Evolutionary conservation across 2,797 vertebrate species (phyloP).

Genomic region (Hephaestus fuliginosus): DNA sequence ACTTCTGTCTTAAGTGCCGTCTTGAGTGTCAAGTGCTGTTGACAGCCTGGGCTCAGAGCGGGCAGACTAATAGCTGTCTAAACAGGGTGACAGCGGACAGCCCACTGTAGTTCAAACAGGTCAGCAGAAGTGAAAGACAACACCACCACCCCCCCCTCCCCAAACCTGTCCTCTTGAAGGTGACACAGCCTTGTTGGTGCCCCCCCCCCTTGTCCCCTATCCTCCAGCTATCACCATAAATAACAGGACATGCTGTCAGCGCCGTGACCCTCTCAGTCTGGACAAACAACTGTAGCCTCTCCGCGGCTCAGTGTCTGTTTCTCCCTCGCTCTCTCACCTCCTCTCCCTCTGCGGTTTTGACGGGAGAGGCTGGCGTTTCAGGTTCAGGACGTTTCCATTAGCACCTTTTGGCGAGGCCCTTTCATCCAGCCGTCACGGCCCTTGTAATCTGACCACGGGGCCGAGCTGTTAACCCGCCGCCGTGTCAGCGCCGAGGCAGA

Average conservation of each 20-base stretch:
- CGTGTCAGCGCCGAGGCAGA: constrained; percentile 48
- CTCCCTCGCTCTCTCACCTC: constrained; percentile 39
- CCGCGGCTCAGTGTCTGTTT: constrained; percentile 32
- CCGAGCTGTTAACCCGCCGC: constrained; percentile 56
- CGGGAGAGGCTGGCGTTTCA: constrained; percentile 55
- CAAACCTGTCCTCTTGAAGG: constrained; percentile 39
- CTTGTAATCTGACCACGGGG: constrained; percentile 65
- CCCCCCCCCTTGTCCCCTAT: constrained; percentile 44
- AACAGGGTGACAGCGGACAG: constrained; percentile 59
- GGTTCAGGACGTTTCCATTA: constrained; percentile 73
- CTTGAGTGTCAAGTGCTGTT: constrained; percentile 65
- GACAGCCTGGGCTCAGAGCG: constrained; percentile 53
- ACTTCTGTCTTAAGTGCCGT: constrained; percentile 61
- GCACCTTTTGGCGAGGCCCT: constrained; percentile 77
- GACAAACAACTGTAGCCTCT: constrained; percentile 50
- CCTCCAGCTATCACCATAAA: constrained; percentile 42
- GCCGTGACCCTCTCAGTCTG: constrained; percentile 52
- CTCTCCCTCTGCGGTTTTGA: constrained; percentile 32
- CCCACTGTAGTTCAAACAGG: constrained; percentile 66
- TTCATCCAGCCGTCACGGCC: constrained; percentile 64
- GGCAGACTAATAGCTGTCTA: constrained; percentile 70
- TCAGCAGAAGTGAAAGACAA: constrained; percentile 73
- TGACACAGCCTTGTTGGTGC: constrained; percentile 57
- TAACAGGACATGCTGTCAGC: constrained; percentile 55
- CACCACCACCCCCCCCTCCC: constrained; percentile 19